Conservation (phyloP, 2,888 invertebrate species). For the Blastobasis adustella region DNA sequence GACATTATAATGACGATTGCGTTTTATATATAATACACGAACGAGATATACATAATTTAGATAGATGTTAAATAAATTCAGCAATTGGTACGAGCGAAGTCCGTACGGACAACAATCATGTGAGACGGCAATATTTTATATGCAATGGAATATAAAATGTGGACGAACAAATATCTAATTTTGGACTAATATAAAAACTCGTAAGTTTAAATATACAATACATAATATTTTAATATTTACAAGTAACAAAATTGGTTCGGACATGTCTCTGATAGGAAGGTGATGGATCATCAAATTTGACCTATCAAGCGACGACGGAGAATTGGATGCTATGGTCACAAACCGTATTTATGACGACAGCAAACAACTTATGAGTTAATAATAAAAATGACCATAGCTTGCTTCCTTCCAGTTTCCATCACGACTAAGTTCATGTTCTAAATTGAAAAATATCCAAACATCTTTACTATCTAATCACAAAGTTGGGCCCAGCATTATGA, state of each 20-base stretch:
- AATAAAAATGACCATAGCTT: constrained; percentile 13
- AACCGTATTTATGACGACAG: constrained; percentile 13
- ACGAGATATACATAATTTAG: constrained; percentile 16
- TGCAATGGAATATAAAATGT: constrained; percentile 56
- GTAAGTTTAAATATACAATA: constrained; percentile 38
- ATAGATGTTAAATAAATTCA: constrained; percentile 11
- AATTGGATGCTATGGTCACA: constrained; percentile 17
- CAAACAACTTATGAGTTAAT: constrained; percentile 12
- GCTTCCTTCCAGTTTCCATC: constrained; percentile 13
- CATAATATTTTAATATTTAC: constrained; percentile 37
- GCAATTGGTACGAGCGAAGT: constrained; percentile 29
- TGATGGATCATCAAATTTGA: constrained; percentile 12
- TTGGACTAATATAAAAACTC: constrained; percentile 60
- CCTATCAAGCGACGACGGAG: constrained; percentile 18
- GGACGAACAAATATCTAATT: constrained; percentile 68
- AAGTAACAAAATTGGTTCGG: constrained; percentile 59
- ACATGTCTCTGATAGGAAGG: constrained; percentile 26
- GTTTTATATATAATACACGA: constrained; percentile 7
- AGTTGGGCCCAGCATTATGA: background rate
- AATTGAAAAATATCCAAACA: background rate
- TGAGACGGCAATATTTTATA: constrained; percentile 64
- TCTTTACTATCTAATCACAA: background rate
- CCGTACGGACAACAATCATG: constrained; percentile 58
- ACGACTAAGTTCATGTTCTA: background rate
- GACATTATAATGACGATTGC: constrained; percentile 7